Evolutionary conservation across 2,797 vertebrate species (phyloP), one percentile per base, ranked within the genome.

Genomic region (Aulostomus chinensis): DNA sequence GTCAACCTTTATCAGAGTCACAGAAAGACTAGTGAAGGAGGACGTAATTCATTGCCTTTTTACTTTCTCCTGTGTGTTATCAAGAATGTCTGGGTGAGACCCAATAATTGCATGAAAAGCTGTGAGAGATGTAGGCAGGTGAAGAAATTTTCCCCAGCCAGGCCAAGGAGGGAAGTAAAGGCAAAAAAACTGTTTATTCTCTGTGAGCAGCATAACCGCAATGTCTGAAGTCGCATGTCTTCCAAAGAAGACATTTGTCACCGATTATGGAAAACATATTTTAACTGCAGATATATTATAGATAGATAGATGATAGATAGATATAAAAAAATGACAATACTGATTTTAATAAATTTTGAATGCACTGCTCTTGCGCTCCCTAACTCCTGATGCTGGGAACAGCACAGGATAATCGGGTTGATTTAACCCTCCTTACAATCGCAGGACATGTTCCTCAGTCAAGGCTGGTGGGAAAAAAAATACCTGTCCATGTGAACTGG

Each of bases 1-100:
- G 65, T 74, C 83, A 69, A 36, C 71, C 56, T 82, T 64, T 47
- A 76, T 80, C 72, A 66, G 43, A 59, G 29, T 60, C 68, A 61
- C 22, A 49, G 28, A 41, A 30, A 63, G 50, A n/a, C 31, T 66
- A 60, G 81, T 31, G 49, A 76, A 70, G 56, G 58, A 16, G 33
- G 75, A 55, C 56, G 16, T 68, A 40, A 67, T 71, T 76, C 58
- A 73, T 33, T 54, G 54, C 20, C 12, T 64, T 73, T 25, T 33
- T 66, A 53, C 74, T 72, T 52, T 1, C 18, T 28, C 17, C 7
- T n/a, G 47, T 80, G 78, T 80, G 65, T 67, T 78, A 69, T 51
- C 36, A 31, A 58, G 21, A 41, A 42, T 49, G 53, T 65, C 60
- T 52, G 41, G 55, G 35, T 66, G 39, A 39, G 45, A 69, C 37